These are phyloP conservation scores for Typhlomys cinereus DNA, from an alignment of 2,113 vertebrate genomes.

Conservation along the genomic window DNA sequence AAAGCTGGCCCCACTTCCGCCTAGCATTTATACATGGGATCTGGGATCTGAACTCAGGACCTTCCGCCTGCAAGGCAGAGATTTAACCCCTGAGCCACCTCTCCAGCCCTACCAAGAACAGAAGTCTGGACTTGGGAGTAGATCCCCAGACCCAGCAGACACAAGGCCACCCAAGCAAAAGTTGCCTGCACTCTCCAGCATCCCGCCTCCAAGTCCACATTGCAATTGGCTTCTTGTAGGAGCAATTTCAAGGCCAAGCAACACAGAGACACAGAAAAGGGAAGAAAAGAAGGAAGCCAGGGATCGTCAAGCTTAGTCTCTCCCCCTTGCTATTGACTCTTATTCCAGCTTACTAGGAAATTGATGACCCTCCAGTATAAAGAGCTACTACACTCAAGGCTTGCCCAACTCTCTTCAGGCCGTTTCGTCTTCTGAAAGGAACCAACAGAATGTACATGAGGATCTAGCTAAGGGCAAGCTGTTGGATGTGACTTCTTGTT, in stretches of 20 bases:
- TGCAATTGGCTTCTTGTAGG: neutral
- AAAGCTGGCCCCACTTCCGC: too few species aligned
- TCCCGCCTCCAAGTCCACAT: fast-evolving
- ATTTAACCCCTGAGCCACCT: too few species aligned
- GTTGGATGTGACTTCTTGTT: neutral
- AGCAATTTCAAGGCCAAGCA: neutral
- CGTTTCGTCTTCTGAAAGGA: neutral
- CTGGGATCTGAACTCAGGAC: too few species aligned
- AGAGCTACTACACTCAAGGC: neutral
- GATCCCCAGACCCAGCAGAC: fast-evolving
- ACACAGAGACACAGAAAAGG: neutral
- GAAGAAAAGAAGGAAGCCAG: neutral
- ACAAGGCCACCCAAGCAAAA: too few species aligned
- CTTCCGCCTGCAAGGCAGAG: too few species aligned
- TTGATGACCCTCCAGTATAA: neutral
- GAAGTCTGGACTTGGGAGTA: neutral
- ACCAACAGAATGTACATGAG: neutral
- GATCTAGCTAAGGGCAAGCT: fast-evolving
- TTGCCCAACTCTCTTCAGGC: neutral
- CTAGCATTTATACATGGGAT: too few species aligned
- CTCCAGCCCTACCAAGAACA: too few species aligned
- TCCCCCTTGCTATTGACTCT: too few species aligned
- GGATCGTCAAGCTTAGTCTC: neutral
- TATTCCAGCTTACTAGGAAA: neutral
- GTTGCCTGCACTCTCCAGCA: neutral